Evolutionary conservation across 1,140 invertebrate genomes (phyloP), one percentile per base, ranked within the genome.

Genomic region (Palaemon carinicauda): DNA sequence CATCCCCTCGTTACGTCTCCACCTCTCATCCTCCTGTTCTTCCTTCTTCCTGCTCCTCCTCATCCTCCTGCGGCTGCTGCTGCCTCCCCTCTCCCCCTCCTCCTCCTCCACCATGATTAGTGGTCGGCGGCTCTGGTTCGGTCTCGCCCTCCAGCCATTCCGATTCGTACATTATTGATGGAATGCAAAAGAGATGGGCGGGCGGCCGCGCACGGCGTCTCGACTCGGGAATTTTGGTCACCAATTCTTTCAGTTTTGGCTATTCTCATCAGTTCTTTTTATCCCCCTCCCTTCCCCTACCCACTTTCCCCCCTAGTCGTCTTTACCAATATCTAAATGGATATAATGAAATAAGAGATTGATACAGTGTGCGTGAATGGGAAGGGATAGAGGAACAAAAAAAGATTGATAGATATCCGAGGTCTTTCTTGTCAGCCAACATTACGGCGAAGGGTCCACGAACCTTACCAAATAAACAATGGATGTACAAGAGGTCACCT

Each of bases 101-200:
- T 24, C 65, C 29, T 10, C 65, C 81, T 75, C 69, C 71, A 56
- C 71, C 73, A 75, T 77, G 71, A 75, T 77, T 83, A 75, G 71
- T 83, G 71, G 71, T 83, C 81, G 51, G 71, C 60, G 71, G 81
- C 52, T 54, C 81, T 82, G 81, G 81, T 82, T 82, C 81, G 81
- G 81, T 73, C 81, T 82, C 81, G 65, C 83, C 83, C 83, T 85
- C 56, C 75, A 79, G 83, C 83, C 75, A 85, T 85, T 85, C 83
- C 83, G 83, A 85, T 85, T 78, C 83, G 54, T 85, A 85, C 83
- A 85, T 85, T 85, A 85, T 85, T 85, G 83, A 85, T 85, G 75
- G 83, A 85, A 85, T 85, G 83, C 83, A 85, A 85, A 85, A 85
- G 83, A 85, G 83, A 85, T 69, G 83, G 83, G 83, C 75, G 83